These are phyloP conservation scores for Pseudococcus longispinus DNA, from an alignment of 2,888 invertebrate genomes.

Conservation along the genomic window DNA sequence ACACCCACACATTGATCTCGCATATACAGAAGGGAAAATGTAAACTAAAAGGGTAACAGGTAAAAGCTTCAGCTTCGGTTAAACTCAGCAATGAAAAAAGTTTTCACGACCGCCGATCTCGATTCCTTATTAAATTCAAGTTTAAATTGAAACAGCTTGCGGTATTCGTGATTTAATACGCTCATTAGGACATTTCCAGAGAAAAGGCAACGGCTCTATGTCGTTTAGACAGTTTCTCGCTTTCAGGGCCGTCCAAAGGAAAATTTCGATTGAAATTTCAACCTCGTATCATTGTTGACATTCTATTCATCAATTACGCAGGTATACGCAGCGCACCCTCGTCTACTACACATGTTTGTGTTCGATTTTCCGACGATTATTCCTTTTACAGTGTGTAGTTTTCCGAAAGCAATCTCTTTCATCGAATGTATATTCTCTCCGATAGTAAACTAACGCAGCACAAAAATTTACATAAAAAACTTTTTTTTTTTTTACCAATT, in stretches of 20 bases:
- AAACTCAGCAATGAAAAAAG: background rate
- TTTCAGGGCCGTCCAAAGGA: background rate
- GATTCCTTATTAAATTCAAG: background rate
- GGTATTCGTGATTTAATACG: background rate
- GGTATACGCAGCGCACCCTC: background rate
- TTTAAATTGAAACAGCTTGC: slow-evolving; percentile 13
- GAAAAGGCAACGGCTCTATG: background rate
- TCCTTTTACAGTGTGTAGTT: no score
- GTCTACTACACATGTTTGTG: background rate
- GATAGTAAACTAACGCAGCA: no score
- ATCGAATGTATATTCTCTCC: no score
- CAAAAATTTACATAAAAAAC: no score
- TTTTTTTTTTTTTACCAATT: no score
- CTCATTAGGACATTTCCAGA: background rate
- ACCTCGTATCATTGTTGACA: background rate
- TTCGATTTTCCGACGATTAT: background rate
- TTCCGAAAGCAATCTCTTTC: no score
- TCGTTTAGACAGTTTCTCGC: background rate
- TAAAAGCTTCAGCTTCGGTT: background rate
- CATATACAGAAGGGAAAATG: background rate
- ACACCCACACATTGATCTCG: background rate
- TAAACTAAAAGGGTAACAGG: background rate
- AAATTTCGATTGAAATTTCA: background rate
- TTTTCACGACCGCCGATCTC: background rate
- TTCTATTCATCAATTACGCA: background rate